Evolutionary conservation across 2,888 invertebrate genomes (phyloP).

Genomic region (Synanthedon formicaeformis): DNA sequence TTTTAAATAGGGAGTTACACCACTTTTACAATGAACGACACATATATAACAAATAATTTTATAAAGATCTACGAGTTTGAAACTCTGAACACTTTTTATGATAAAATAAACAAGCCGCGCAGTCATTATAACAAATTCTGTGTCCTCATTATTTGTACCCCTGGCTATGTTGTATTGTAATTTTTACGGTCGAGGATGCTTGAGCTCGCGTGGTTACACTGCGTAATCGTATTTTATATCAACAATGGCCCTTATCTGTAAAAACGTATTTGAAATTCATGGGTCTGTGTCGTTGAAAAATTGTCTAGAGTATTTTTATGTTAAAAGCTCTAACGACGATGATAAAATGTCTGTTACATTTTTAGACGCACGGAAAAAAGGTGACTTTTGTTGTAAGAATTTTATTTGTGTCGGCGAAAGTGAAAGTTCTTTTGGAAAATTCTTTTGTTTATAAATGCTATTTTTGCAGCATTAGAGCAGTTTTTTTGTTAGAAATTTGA

Average conservation of each 20-base stretch:
- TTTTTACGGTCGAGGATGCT: constrained; percentile 51
- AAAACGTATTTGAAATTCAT: constrained; percentile 63
- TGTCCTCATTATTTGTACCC: constrained; percentile 56
- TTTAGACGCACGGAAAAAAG: constrained; percentile 27
- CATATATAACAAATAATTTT: too few relatives aligned
- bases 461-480: too few relatives aligned
- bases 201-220: constrained; percentile 52
- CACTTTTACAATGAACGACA: too few relatives aligned
- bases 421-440: constrained; percentile 5
- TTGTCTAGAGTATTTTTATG: constrained; percentile 51
- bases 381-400: constrained; percentile 20
- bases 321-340: constrained; percentile 36
- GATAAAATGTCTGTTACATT: constrained; percentile 18
- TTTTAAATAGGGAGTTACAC: too few relatives aligned
- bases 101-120: constrained; percentile 38
- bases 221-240: constrained; percentile 65
- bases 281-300: constrained; percentile 53
- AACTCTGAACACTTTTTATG: too few relatives aligned
- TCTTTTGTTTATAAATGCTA: neutral
- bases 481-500: too few relatives aligned
- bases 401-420: constrained; percentile 26
- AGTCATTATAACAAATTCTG: constrained; percentile 55
- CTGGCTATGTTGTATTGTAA: constrained; percentile 57
- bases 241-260: constrained; percentile 60
- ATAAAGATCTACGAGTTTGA: too few relatives aligned